A percentile compares a stretch with the other conserved stretches of the same genome.
Conservation (phyloP, 2,113 vertebrate genomes). For the Clarias macrocephalus region DNA sequence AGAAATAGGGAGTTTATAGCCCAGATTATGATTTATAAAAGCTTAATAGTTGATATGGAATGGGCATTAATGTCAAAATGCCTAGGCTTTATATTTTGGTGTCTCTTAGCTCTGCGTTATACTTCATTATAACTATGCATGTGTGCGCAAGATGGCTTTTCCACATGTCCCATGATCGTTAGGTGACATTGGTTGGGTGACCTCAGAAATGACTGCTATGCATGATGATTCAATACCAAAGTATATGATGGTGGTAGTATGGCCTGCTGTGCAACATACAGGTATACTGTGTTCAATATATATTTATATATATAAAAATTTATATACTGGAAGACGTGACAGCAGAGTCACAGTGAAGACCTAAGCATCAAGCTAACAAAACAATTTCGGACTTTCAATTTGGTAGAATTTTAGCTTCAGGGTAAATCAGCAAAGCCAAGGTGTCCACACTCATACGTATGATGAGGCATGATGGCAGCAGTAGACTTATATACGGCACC, state of each 20-base stretch:
- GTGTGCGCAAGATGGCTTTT: not conserved
- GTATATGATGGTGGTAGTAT: not conserved
- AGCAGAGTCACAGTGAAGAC: not conserved
- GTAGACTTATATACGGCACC: not conserved
- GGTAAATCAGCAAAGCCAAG: not conserved
- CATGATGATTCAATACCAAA: not conserved
- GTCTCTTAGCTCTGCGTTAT: not conserved
- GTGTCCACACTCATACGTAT: not conserved
- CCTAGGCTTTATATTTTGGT: conserved; percentile 2
- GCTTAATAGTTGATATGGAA: conserved; percentile 15
- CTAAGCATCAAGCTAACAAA: too few relatives aligned
- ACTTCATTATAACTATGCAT: conserved; percentile 1
- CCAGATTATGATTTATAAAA: conserved; percentile 2
- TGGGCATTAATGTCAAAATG: conserved; percentile 13
- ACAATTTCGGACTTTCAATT: not conserved
- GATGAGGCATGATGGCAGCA: not conserved
- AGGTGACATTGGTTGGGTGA: not conserved
- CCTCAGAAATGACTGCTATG: not conserved
- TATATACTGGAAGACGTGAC: not conserved
- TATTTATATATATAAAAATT: not conserved
- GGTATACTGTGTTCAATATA: not conserved
- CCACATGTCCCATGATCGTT: not conserved
- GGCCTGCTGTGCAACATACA: not conserved
- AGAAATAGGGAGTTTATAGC: conserved; percentile 3
- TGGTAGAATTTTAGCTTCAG: not conserved